Percentiles rank a stretch among this genome's conserved stretches.
Evolutionary conservation across 2,797 vertebrate species (phyloP).

Genomic region (Apodemus agrarius): DNA sequence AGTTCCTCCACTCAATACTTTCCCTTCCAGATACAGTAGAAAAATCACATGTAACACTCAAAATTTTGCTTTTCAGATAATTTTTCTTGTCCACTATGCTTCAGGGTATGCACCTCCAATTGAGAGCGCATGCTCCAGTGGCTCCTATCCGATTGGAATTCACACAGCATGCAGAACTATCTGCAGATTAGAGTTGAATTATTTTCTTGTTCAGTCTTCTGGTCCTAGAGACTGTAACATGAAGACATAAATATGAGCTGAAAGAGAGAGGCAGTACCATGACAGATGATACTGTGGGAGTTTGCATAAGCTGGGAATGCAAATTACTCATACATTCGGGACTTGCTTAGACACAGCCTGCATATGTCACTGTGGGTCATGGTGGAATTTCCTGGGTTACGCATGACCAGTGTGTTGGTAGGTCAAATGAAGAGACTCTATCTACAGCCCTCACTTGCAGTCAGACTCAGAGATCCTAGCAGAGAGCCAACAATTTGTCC

Average conservation of each 20-base stretch:
- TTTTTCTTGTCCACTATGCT: not conserved
- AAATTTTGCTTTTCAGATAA: not conserved
- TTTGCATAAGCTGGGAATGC: not conserved
- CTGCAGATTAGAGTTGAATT: not conserved
- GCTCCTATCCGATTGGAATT: not conserved
- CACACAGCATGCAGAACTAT: not conserved
- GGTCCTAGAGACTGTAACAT: not conserved
- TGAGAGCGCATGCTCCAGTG: not conserved
- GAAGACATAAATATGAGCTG: not conserved
- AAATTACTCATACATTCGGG: not conserved
- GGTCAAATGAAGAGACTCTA: not conserved
- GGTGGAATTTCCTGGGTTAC: not conserved
- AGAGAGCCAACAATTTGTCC: not conserved
- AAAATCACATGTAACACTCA: not conserved
- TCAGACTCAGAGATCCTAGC: not conserved
- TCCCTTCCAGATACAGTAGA: not conserved
- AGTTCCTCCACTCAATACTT: not conserved
- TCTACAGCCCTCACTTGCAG: not conserved
- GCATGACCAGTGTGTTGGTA: not conserved
- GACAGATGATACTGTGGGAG: not conserved
- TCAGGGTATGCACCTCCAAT: not conserved
- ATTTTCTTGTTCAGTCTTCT: conserved; percentile 2
- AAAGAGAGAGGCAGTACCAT: not conserved
- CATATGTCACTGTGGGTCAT: not conserved
- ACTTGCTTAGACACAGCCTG: not conserved